A percentile compares a stretch with the other conserved stretches of the same genome.
Conservation (phyloP, 2,797 vertebrate species). For the Gephyroberyx darwinii region DNA sequence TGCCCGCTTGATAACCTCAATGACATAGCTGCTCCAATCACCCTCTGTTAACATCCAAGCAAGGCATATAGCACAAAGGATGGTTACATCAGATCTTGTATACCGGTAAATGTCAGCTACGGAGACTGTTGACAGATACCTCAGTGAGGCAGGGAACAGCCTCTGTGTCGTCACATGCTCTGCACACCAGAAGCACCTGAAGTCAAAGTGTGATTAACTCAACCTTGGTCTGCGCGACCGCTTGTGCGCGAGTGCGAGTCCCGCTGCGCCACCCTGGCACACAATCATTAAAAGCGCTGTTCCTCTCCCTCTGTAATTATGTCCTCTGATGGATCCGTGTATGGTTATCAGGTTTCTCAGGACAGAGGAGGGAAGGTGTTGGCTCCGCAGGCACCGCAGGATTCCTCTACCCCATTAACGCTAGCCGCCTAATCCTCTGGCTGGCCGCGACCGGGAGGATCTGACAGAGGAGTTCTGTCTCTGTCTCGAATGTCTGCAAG, state of each 20-base stretch:
- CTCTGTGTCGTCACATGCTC: constrained; percentile 3
- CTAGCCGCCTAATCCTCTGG: constrained; percentile 63
- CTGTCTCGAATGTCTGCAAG: constrained; percentile 56
- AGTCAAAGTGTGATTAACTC: constrained; percentile 24
- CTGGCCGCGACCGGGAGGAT: constrained; percentile 42
- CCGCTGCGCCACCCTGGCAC: constrained; percentile 3
- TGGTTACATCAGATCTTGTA: neutral
- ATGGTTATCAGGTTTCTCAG: constrained; percentile 46
- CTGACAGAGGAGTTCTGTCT: constrained; percentile 61
- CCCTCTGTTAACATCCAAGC: too few species aligned
- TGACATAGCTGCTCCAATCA: too few species aligned
- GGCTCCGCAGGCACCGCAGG: constrained; percentile 46
- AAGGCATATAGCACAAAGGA: neutral
- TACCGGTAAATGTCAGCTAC: neutral
- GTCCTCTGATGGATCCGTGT: constrained; percentile 23
- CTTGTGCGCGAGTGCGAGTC: constrained; percentile 14
- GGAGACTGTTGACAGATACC: neutral
- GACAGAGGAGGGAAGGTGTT: constrained; percentile 22
- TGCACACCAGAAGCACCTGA: constrained; percentile 6
- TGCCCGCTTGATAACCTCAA: too few species aligned
- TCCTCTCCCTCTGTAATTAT: too few species aligned
- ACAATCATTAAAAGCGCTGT: constrained; percentile 31
- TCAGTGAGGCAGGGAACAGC: neutral
- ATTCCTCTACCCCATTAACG: constrained; percentile 58
- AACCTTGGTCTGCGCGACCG: constrained; percentile 3